phyloP scores from a whole-genome alignment of 2,888 invertebrate genomes.

The Yponomeuta evonymella region DNA sequence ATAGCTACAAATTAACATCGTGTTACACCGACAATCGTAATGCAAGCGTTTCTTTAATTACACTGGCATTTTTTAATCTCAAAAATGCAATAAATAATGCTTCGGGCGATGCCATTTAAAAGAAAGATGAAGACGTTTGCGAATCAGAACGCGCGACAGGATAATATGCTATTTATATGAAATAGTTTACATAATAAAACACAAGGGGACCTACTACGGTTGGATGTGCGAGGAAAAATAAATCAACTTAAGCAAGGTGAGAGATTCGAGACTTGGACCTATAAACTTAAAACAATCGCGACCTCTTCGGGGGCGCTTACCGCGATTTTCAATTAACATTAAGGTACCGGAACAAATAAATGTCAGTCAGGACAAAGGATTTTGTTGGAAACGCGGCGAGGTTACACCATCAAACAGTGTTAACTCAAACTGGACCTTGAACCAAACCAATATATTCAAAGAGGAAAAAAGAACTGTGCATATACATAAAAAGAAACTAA shows the following conservation, averaged over 20 bases:
- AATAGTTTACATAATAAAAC: background rate
- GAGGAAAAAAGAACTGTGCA: background rate
- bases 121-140: slow-evolving; percentile 4
- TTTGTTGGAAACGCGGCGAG: slow-evolving; percentile 39
- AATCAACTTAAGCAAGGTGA: background rate
- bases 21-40: slow-evolving; percentile 3
- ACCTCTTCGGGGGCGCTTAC: slow-evolving; percentile 41
- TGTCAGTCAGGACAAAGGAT: slow-evolving; percentile 44
- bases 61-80: slow-evolving; percentile 7
- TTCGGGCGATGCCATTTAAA: slow-evolving; percentile 8
- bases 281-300: slow-evolving; percentile 18
- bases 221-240: background rate
- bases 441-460: background rate
- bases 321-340: slow-evolving; percentile 53
- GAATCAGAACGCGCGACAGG: background rate
- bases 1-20: slow-evolving; percentile 26
- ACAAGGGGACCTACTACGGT: background rate
- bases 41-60: slow-evolving; percentile 12
- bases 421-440: background rate
- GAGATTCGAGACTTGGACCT: background rate
- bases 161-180: background rate
- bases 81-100: slow-evolving; percentile 1
- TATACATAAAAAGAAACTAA: background rate
- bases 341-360: slow-evolving; percentile 55
- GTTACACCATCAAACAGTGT: background rate